Evolutionary conservation across 2,888 invertebrate species (phyloP), one percentile per base, ranked within the genome.

Genomic region (Pyralis farinalis): DNA sequence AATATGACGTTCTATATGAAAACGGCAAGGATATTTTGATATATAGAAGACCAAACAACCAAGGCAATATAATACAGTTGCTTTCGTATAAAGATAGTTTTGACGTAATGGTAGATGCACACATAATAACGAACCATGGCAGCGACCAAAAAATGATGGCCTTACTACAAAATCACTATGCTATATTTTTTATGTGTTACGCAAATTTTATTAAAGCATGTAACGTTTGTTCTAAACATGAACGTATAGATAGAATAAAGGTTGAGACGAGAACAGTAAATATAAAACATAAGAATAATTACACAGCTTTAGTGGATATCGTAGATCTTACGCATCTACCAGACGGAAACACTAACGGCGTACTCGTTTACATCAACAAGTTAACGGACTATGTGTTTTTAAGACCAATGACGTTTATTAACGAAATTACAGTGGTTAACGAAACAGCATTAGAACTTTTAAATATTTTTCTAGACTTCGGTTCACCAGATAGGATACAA

Each of bases 381-480:
- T n/a, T 11, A 7, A 33, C 38, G 3, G 34, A 29, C 1, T 44
- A 35, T 7, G 37, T 34, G n/a, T 25, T 47, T 12, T 20, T 47
- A 3, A 32, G 47, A 1, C 47, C 47, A 9, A 7, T 44, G 6
- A 38, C 38, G 10, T 25, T 12, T 1, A 33, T 27, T 27, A 32
- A 5, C 0, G 25, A 37, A n/a, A 12, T 11, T 1, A 21, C 27
- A n/a, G 8, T 12, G n/a, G 6, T 32, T 22, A 20, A 37, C 0
- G 47, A 47, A 8, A 4, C 42, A 2, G 37, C 47, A 1, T 25
- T 42, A 37, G 47, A 47, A 11, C 2, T 47, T 7, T 34, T 44
- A 7, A 47, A 47, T 11, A 44, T 47, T 8, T 44, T 42, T 8
- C 30, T 42, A 3, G 44, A 42, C 21, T 44, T 44, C 7, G 43